Evolutionary conservation across 2,797 vertebrate species (phyloP).

Genomic region (Oceanodroma leucorhoa): DNA sequence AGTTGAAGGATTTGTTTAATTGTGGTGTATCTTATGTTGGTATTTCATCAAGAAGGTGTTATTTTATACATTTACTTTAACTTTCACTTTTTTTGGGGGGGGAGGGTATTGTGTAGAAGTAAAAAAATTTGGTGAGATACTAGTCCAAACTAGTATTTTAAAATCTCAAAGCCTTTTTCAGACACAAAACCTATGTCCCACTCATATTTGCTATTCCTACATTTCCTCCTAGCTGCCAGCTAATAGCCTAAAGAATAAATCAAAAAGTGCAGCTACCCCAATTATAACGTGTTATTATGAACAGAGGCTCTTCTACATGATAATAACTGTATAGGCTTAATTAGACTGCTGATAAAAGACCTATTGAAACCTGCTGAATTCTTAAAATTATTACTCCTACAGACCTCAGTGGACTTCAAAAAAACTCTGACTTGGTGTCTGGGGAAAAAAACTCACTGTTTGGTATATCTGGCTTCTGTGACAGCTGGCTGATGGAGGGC

Average conservation of each 20-base stretch:
- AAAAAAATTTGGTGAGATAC: not conserved
- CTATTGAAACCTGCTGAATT: not conserved
- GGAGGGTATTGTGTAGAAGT: rapidly evolving
- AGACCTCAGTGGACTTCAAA: not conserved
- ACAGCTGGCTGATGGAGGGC: not conserved
- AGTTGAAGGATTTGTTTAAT: not conserved
- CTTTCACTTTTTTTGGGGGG: rapidly evolving
- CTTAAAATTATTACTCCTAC: not conserved
- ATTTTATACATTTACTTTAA: not conserved
- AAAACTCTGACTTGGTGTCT: not conserved
- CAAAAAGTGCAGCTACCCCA: not conserved
- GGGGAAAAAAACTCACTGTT: rapidly evolving
- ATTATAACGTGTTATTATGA: not conserved
- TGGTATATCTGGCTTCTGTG: not conserved
- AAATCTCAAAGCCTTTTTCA: not conserved
- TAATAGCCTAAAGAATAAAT: not conserved
- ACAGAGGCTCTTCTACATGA: not conserved
- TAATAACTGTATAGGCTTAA: not conserved
- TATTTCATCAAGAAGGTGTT: not conserved
- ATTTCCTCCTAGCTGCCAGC: not conserved
- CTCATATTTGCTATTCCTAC: not conserved
- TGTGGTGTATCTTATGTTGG: not conserved
- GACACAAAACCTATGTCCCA: not conserved
- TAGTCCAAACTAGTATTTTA: not conserved
- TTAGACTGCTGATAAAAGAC: not conserved